Conservation (phyloP, 2,113 vertebrate species). For the Heterotilapia buettikoferi region DNA sequence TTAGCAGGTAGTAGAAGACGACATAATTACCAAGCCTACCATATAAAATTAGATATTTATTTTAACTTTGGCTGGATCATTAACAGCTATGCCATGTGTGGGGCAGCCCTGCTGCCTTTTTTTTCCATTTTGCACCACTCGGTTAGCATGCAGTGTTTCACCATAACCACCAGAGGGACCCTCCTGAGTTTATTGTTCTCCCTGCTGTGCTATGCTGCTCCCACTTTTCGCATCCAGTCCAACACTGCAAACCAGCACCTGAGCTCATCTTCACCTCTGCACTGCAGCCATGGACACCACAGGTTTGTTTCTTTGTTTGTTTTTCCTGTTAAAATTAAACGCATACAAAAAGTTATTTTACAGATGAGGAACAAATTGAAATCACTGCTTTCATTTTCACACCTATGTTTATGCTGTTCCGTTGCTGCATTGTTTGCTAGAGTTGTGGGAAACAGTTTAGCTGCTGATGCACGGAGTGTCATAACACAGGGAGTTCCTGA, state of each 20-base stretch:
- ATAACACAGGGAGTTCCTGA: background rate
- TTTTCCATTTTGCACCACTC: background rate
- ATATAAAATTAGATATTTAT: background rate
- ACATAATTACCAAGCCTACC: too few relatives aligned
- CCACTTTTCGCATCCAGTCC: conserved; percentile 5
- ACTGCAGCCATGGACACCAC: conserved; percentile 63
- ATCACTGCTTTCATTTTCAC: background rate
- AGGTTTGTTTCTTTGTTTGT: conserved; percentile 53
- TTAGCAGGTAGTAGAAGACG: background rate
- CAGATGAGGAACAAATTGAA: background rate
- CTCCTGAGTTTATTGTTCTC: background rate
- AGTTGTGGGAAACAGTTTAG: background rate
- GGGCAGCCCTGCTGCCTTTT: background rate
- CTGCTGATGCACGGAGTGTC: background rate
- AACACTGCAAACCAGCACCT: conserved; percentile 30
- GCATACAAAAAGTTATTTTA: background rate
- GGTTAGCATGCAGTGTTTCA: background rate
- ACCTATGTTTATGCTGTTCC: background rate
- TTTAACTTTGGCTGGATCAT: background rate
- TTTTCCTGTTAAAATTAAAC: background rate
- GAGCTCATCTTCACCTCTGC: conserved; percentile 8
- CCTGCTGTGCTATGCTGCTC: background rate
- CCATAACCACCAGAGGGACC: conserved; percentile 45
- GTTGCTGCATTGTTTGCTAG: background rate
- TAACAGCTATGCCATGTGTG: background rate